phyloP scores from a whole-genome alignment of 1,140 invertebrate genomes.

The Chironomus tepperi region DNA sequence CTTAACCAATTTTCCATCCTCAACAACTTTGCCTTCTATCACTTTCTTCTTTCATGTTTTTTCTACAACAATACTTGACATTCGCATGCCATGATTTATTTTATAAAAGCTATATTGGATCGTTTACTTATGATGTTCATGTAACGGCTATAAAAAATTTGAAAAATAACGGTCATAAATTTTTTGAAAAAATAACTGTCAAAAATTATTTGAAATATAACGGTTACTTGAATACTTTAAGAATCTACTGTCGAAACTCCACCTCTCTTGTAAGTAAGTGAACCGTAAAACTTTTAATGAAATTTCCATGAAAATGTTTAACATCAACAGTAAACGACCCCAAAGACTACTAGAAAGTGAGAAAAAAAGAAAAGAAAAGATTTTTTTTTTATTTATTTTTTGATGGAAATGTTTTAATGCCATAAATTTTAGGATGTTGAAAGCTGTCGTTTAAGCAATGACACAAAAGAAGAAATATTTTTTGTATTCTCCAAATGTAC shows the following conservation, averaged over 20 bases:
- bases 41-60: background rate
- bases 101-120: background rate
- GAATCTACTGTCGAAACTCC: too few relatives aligned
- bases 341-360: too few relatives aligned
- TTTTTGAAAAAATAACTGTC: too few relatives aligned
- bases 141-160: too few relatives aligned
- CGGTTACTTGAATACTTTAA: too few relatives aligned
- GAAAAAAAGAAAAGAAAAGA: background rate
- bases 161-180: too few relatives aligned
- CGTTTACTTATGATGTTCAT: too few relatives aligned
- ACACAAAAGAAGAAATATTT: background rate
- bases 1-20: background rate
- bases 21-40: background rate
- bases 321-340: too few relatives aligned
- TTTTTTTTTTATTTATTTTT: background rate
- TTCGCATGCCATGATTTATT: background rate
- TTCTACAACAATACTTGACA: background rate
- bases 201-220: too few relatives aligned
- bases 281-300: too few relatives aligned
- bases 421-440: constrained; percentile 2
- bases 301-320: too few relatives aligned
- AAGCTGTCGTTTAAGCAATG: background rate
- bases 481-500: background rate
- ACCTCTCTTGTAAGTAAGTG: too few relatives aligned
- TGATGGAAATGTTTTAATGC: constrained; percentile 13